A percentile compares a stretch with the other conserved stretches of the same genome.
Evolutionary conservation across 2,797 vertebrate species (phyloP).

Genomic region (Todus mexicanus): DNA sequence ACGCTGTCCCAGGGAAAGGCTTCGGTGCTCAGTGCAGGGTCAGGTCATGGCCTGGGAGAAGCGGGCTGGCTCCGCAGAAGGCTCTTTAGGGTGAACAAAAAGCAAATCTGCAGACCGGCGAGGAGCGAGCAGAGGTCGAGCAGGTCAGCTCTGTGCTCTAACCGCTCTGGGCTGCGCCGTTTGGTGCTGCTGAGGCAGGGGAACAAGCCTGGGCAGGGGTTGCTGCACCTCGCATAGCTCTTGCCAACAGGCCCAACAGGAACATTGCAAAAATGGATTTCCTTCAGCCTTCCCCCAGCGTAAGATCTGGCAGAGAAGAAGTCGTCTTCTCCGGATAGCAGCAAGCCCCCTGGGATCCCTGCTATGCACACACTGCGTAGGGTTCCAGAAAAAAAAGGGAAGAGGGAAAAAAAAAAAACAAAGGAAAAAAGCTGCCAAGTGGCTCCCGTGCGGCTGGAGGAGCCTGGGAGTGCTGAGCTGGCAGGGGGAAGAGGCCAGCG

Average conservation of each 20-base stretch:
- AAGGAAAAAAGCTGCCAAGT: background rate
- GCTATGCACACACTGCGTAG: background rate
- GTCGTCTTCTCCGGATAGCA: background rate
- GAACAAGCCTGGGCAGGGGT: background rate
- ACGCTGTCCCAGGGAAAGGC: accelerated
- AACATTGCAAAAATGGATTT: background rate
- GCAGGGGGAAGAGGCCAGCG: background rate
- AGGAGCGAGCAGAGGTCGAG: background rate
- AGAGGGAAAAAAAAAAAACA: background rate
- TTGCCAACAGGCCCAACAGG: background rate
- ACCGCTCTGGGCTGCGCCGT: accelerated
- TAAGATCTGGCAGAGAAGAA: background rate
- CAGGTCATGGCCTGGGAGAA: background rate
- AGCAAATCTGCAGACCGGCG: background rate
- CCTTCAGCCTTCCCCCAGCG: background rate
- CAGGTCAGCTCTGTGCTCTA: background rate
- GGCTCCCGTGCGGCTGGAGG: background rate
- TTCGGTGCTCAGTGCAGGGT: background rate
- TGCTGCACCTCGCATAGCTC: background rate
- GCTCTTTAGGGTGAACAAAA: background rate
- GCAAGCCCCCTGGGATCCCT: background rate
- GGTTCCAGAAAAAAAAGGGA: background rate
- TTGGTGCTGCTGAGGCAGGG: background rate
- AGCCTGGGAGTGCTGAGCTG: background rate
- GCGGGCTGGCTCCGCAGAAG: accelerated